A percentile compares a stretch with the other conserved stretches of the same genome.
phyloP scores from a whole-genome alignment of 2,797 vertebrate species.

The Austrolebias charrua region DNA sequence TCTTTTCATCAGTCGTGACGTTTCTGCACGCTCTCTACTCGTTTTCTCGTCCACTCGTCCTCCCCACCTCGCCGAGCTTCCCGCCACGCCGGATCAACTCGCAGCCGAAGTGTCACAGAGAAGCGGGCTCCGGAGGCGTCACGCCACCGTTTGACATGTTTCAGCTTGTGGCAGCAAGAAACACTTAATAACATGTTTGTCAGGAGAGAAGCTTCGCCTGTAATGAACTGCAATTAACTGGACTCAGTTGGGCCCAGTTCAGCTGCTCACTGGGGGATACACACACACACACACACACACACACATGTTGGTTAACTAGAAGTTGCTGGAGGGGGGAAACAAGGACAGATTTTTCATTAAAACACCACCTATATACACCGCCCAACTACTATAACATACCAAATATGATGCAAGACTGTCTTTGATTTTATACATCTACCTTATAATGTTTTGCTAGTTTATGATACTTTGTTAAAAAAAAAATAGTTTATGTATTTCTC shows the following conservation, averaged over 20 bases:
- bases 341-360: background rate
- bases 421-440: no score
- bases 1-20: no score
- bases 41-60: constrained; percentile 33
- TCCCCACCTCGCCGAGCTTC: constrained; percentile 23
- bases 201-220: constrained; percentile 24
- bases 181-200: constrained; percentile 57
- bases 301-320: no score
- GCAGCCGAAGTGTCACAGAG: constrained; percentile 43
- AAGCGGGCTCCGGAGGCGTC: constrained; percentile 28
- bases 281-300: no score
- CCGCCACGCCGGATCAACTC: constrained; percentile 26
- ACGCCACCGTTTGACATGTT: constrained; percentile 44
- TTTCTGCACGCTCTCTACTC: constrained; percentile 4
- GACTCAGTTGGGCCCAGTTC: constrained; percentile 37
- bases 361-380: background rate
- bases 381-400: no score
- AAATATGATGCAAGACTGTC: no score
- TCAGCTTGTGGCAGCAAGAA: constrained; percentile 27
- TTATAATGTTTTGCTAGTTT: no score
- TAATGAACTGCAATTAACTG: constrained; percentile 35
- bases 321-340: no score
- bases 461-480: no score
- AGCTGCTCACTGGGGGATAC: background rate
- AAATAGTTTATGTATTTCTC: no score